Evolutionary conservation across 2,797 vertebrate species (phyloP), one percentile per base, ranked within the genome.

Genomic region (Brachyalestes nurse): DNA sequence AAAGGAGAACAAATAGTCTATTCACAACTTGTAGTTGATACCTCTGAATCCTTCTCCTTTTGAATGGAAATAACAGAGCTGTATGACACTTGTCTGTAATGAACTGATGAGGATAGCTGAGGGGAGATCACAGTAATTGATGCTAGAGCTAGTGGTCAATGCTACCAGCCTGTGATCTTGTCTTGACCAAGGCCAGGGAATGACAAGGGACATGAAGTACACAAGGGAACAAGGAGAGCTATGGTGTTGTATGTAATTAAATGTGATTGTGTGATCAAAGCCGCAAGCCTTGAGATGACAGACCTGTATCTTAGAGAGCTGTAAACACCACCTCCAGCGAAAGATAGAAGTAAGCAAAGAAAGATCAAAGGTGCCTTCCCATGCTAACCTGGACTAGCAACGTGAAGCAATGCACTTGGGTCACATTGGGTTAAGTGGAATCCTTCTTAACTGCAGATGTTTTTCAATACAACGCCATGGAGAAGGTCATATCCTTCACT

Each of bases 251-350:
- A 65, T 58, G 60, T 62, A 60, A 78, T 83, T 47, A 78, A 49
- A 65, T 81, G 70, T 61, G 81, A 81, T 83, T 55, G 51, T 86
- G 25, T 75, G 73, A 87, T 90, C 84, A 91, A 90, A 89, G 88
- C 78, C 78, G 76, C 82, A 71, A 72, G 82, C 78, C 78, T 84
- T 88, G 89, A 88, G 86, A 86, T 82, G 60, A 87, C 80, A 87
- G 87, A 90, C 78, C 80, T 55, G 77, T 77, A 72, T 74, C 79
- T 74, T 78, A 82, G 82, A 85, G 70, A 75, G 38, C 64, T 70
- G 53, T 75, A 70, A 51, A 81, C 61, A 75, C 25, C 4, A 25
- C 61, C 72, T 81, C 64, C 65, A 42, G 21, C n/a, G 6, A 10
- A 42, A 53, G 60, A 58, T 45, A 72, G 64, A 64, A 77, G 60